These are phyloP conservation scores for Maniola hyperantus DNA, from an alignment of 2,888 invertebrate genomes.

Conservation along the genomic window DNA sequence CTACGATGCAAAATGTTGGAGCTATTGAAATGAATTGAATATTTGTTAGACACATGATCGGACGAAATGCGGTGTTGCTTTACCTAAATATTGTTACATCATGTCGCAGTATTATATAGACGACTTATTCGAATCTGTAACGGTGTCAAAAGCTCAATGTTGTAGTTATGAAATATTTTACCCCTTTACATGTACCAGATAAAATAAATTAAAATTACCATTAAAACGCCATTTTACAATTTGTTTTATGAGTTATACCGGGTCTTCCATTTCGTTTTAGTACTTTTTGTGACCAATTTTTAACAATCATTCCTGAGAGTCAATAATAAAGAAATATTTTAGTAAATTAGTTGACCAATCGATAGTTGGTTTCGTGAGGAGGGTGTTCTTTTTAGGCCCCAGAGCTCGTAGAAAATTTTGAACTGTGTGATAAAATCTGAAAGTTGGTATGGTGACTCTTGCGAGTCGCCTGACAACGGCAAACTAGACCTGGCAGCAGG, in stretches of 20 bases:
- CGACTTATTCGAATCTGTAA: conserved; percentile 57
- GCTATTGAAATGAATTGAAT: neutral
- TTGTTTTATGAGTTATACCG: conserved; percentile 42
- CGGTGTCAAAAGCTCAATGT: conserved; percentile 76
- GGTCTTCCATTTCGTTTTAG: conserved; percentile 54
- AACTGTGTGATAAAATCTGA: too few relatives aligned
- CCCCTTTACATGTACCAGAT: conserved; percentile 31
- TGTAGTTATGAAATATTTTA: conserved; percentile 49
- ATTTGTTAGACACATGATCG: conserved; percentile 24
- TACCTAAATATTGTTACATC: conserved; percentile 50
- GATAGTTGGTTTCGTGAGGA: conserved; percentile 11
- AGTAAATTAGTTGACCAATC: conserved; percentile 11
- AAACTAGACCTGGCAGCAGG: too few relatives aligned
- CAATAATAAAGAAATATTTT: conserved; percentile 15
- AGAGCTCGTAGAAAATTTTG: too few relatives aligned
- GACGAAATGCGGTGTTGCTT: conserved; percentile 40
- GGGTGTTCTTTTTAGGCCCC: neutral
- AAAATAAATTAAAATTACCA: conserved; percentile 17
- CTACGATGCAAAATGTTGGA: neutral
- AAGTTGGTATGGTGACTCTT: too few relatives aligned
- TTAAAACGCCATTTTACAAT: conserved; percentile 17
- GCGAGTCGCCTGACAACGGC: too few relatives aligned
- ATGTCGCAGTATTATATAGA: conserved; percentile 70
- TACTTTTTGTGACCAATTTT: conserved; percentile 40
- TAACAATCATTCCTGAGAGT: conserved; percentile 20